A percentile compares a stretch with the other conserved stretches of the same genome.
Evolutionary conservation across 1,140 invertebrate species (phyloP).

Genomic region (Apocrypta bakeri): DNA sequence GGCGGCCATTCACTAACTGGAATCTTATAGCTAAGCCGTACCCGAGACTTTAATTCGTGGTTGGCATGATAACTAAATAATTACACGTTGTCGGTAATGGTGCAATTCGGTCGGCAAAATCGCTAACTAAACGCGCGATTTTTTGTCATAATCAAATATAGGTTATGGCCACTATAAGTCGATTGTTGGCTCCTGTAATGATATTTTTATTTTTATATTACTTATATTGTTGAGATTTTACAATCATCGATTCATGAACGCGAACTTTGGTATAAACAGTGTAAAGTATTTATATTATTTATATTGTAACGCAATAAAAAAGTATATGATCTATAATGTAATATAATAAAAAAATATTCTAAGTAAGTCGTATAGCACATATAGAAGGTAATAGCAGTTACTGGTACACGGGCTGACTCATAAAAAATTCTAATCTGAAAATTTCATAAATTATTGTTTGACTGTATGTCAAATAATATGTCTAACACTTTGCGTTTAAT

Average conservation of each 20-base stretch:
- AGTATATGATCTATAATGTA: too few species aligned
- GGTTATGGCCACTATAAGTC: neutral
- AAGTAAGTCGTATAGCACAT: too few species aligned
- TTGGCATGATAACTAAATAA: neutral
- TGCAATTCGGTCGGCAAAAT: neutral
- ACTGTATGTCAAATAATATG: too few species aligned
- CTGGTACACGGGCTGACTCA: too few species aligned
- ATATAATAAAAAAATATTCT: too few species aligned
- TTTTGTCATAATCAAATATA: constrained; percentile 3
- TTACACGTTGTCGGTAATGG: neutral
- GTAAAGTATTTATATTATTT: neutral
- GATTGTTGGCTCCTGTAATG: neutral
- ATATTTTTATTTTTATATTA: neutral
- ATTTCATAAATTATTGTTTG: too few species aligned
- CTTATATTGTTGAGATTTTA: neutral
- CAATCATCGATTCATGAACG: neutral
- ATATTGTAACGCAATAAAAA: too few species aligned
- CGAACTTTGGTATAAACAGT: neutral
- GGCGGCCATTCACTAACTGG: neutral
- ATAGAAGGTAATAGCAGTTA: too few species aligned
- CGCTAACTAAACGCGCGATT: neutral
- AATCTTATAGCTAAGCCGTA: neutral
- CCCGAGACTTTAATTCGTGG: neutral
- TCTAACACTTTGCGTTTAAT: too few species aligned
- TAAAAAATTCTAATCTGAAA: too few species aligned